A percentile compares a stretch with the other conserved stretches of the same genome.
Evolutionary conservation across 2,888 invertebrate genomes (phyloP).

Genomic region (Conus canariensis): DNA sequence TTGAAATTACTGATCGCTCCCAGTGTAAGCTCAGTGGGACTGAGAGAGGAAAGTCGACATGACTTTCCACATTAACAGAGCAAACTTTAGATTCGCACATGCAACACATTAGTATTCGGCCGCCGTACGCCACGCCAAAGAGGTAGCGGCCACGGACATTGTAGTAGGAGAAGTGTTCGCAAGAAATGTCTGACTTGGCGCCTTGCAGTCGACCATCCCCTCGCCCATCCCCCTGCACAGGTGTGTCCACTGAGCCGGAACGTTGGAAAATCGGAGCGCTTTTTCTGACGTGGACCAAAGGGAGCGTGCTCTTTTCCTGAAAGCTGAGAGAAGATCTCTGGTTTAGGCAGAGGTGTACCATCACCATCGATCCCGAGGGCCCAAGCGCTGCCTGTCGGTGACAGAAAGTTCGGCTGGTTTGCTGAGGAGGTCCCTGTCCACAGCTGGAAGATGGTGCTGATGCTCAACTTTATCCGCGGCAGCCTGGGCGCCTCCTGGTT

Average conservation of each 20-base stretch:
- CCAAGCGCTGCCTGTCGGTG: not conserved
- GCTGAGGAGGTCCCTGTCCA: not conserved
- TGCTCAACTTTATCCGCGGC: constrained; percentile 5
- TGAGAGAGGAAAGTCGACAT: not conserved
- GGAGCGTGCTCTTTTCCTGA: constrained; percentile 52
- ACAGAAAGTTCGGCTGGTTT: not conserved
- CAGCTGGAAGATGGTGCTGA: not conserved
- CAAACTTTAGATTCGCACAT: constrained; percentile 51
- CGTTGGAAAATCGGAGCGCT: constrained; percentile 49
- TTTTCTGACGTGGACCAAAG: constrained; percentile 50
- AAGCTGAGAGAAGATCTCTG: constrained; percentile 52
- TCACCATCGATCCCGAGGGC: not conserved
- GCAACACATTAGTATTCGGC: constrained; percentile 17
- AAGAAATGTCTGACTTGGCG: constrained; percentile 38
- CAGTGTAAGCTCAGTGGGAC: not conserved
- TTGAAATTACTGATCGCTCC: not conserved
- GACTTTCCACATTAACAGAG: constrained; percentile 32
- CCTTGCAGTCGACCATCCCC: not conserved
- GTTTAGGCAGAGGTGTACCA: not conserved
- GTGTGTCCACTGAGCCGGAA: constrained; percentile 54
- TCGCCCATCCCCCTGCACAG: not conserved
- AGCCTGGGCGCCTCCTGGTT: constrained; percentile 40
- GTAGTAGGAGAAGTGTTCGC: constrained; percentile 32
- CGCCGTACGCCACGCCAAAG: constrained; percentile 35
- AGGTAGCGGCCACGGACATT: constrained; percentile 25